Evolutionary conservation across 2,888 invertebrate genomes (phyloP), one percentile per base, ranked within the genome.

Genomic region (Magallana nippona): DNA sequence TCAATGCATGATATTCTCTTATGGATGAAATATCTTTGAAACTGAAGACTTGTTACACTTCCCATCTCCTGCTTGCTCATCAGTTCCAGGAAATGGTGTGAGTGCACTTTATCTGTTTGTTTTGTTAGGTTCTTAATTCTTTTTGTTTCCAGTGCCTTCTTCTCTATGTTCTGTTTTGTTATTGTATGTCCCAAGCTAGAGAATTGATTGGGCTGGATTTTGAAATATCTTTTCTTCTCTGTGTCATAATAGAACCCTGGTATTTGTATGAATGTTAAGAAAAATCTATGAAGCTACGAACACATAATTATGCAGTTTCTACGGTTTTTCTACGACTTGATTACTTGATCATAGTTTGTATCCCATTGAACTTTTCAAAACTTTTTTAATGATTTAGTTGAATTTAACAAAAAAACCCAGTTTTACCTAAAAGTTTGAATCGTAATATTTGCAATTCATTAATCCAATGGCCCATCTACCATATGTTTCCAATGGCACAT

Each of bases 221-320:
- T 91, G 87, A 92, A 93, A 84, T 93, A 93, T 62, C 89, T 88
- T 82, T 92, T 93, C 88, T 92, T 91, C 82, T 91, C 91, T 55
- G 83, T 84, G 82, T 93, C 93, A 89, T 92, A 93, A 84, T 92
- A 92, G 87, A 92, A 93, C 22, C 93, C 93, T 81, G 93, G 93
- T 56, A 93, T 91, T 77, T 92, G 89, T 92, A 83, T 55, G 63
- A 32, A 71, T 15, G 71, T 71, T 71, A 71, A 71, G 32, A 32
- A 71, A 71, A 71, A 71, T 15, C 55, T 55, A 60, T 27, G 79
- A 83, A 60, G 19, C n/a, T 0, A 44, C 8, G 44, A 44, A 44
- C 8, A 44, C 44, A 44, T 44, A n/a, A n/a, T n/a, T n/a, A 44
- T 44, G 44, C 44, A 44, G 5, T 44, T 44, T 44, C 44, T 44